Conservation (phyloP, 2,113 vertebrate genomes). For the Nothocercus julius region DNA sequence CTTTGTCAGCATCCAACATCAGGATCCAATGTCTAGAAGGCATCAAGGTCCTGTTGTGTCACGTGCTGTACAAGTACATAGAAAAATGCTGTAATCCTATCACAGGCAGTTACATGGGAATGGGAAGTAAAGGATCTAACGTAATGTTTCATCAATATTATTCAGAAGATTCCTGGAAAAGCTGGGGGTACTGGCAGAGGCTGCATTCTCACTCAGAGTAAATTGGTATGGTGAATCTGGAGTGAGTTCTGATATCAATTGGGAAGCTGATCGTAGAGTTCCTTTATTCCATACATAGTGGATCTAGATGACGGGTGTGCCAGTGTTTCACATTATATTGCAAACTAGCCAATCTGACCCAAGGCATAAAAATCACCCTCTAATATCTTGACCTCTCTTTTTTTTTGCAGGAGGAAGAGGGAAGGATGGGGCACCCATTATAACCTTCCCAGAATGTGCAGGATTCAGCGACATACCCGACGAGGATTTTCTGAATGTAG, state of each 20-base stretch:
- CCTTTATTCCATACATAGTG: not conserved
- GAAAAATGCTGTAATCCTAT: not conserved
- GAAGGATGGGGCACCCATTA: conserved; percentile 93
- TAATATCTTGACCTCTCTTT: not conserved
- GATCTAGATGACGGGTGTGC: not conserved
- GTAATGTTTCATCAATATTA: not conserved
- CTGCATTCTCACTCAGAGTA: not conserved
- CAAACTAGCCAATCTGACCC: not conserved
- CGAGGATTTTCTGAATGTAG: conserved; percentile 92
- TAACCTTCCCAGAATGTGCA: conserved; percentile 91
- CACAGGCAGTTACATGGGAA: not conserved
- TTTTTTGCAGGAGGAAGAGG: conserved; percentile 87
- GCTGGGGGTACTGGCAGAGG: not conserved
- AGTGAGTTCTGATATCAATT: not conserved
- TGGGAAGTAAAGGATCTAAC: not conserved
- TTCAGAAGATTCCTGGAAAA: not conserved
- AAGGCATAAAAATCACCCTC: not conserved
- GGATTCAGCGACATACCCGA: conserved; percentile 90
- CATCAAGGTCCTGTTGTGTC: not conserved
- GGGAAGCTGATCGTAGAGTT: not conserved
- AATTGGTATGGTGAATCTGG: not conserved
- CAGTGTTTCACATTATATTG: not conserved
- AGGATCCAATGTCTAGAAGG: not conserved
- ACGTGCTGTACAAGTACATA: not conserved
- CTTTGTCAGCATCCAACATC: not conserved